A percentile compares a stretch with the other conserved stretches of the same genome.
Evolutionary conservation across 2,888 invertebrate genomes (phyloP).

Genomic region (Globia sparganii): DNA sequence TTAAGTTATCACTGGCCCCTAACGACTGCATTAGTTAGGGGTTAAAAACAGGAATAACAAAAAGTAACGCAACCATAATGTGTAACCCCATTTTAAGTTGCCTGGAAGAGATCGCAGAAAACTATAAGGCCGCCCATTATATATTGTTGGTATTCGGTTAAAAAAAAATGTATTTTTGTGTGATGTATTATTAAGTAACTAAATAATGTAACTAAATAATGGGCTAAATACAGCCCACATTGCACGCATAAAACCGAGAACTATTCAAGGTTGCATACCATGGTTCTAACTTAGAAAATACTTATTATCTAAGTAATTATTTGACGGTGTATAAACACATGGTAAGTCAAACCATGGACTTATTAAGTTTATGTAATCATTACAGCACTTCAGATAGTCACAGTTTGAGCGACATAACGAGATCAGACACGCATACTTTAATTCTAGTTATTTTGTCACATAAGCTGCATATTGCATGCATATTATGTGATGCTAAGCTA

Average conservation of each 20-base stretch:
- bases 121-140: too few relatives aligned
- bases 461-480: conserved; percentile 8
- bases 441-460: conserved; percentile 34
- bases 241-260: not conserved
- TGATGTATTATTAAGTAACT: too few relatives aligned
- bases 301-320: not conserved
- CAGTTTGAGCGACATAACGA: conserved; percentile 27
- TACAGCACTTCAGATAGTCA: conserved; percentile 34
- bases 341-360: conserved; percentile 11
- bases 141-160: too few relatives aligned
- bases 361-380: conserved; percentile 33
- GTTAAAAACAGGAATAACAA: not conserved
- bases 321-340: not conserved
- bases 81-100: not conserved
- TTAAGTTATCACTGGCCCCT: too few relatives aligned
- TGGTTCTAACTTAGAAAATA: not conserved
- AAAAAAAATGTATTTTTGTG: too few relatives aligned
- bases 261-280: not conserved
- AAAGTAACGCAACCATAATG: too few relatives aligned
- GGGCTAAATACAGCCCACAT: not conserved
- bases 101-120: too few relatives aligned
- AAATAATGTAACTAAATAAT: too few relatives aligned
- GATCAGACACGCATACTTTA: conserved; percentile 23
- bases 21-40: not conserved
- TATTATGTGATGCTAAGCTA: not conserved